These are phyloP conservation scores for Mantis religiosa DNA, from an alignment of 2,888 invertebrate species.

Conservation along the genomic window DNA sequence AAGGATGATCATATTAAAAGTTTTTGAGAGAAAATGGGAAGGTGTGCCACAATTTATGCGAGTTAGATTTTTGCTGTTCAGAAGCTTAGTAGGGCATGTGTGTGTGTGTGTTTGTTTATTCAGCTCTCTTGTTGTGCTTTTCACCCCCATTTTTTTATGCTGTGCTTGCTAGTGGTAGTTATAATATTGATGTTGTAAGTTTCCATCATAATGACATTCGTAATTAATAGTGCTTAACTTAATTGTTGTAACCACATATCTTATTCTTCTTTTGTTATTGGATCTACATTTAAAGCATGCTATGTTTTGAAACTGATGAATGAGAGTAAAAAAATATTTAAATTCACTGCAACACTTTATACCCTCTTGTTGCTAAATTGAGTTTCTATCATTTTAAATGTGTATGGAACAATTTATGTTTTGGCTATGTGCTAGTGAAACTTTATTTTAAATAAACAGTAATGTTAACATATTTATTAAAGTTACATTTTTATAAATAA, in stretches of 20 bases:
- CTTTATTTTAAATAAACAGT: no score
- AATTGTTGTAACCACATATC: no score
- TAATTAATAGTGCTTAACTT: background rate
- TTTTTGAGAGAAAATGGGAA: background rate
- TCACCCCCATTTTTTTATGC: background rate
- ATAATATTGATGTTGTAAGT: slow-evolving; percentile 18
- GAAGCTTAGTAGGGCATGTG: background rate
- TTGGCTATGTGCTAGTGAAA: background rate
- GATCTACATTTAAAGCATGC: no score
- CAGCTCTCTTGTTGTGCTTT: background rate
- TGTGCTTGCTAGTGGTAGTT: slow-evolving; percentile 23
- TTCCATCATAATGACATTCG: slow-evolving; percentile 16
- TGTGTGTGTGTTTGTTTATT: background rate
- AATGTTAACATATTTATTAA: no score
- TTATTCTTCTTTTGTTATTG: no score
- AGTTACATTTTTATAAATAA: no score
- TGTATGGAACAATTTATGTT: background rate
- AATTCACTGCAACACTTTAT: no score
- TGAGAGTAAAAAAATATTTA: no score
- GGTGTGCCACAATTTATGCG: background rate
- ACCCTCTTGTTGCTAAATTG: no score
- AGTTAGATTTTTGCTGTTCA: background rate
- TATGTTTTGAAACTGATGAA: no score
- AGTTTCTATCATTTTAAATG: background rate
- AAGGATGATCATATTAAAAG: background rate